Evolutionary conservation across 2,797 vertebrate genomes (phyloP), one percentile per base, ranked within the genome.

Genomic region (Enteromius argenteus): DNA sequence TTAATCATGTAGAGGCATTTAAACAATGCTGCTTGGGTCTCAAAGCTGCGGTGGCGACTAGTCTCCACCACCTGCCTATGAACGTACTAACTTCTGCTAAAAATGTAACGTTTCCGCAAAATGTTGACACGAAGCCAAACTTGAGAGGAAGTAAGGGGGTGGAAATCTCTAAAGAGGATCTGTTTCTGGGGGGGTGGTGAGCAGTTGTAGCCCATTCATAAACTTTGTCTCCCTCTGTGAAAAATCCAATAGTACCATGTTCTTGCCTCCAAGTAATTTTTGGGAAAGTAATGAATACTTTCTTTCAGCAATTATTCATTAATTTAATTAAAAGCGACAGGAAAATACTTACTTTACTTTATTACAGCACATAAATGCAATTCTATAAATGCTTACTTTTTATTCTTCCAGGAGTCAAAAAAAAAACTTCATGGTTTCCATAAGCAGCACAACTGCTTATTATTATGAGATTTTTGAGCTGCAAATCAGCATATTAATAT

Each of bases 151-250:
- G 81, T 75, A 44, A 80, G 76, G 79, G 72, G 79, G 82, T 78
- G 72, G 39, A 68, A 35, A 44, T 62, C 39, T 84, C 39, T 49
- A 79, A 71, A 84, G 51, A 71, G 53, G 19, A 58, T 68, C 42
- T 15, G 49, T 66, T 56, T 32, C 19, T 1, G 4, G 5, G 32
- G 9, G n/a, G 30, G n/a, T 23, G 6, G 44, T 71, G 68, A 53
- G 6, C 39, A 44, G 49, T 73, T 68, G 30, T 64, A 46, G 35
- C 56, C 73, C 85, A 88, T 88, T 88, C 87, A 88, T 80, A 83
- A 88, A 66, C 5, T 32, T 35, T 35, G 39, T 2, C 49, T 53
- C 32, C 10, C 7, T 23, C 19, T 78, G 19, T 60, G 74, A 78
- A 32, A 42, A 74, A 62, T 75, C 53, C n/a, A 74, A 1, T 49